A percentile compares a stretch with the other conserved stretches of the same genome.
These are phyloP conservation scores for Frankliniella intonsa DNA, from an alignment of 2,888 invertebrate species.

Conservation along the genomic window DNA sequence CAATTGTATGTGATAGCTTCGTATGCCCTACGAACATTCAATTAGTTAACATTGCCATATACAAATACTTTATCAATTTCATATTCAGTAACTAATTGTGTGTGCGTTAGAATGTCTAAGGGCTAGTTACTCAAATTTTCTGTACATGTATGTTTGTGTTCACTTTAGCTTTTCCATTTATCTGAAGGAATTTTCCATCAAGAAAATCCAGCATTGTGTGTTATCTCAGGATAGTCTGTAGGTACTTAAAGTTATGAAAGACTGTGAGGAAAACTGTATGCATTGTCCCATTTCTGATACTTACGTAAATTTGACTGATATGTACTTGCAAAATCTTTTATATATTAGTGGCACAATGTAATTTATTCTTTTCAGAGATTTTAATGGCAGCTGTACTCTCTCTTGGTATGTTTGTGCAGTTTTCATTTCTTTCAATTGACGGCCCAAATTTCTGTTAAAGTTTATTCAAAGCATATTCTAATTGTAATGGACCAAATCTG, in stretches of 20 bases:
- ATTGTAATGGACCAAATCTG: slow-evolving; percentile 3
- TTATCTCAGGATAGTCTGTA: slow-evolving; percentile 25
- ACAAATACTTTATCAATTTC: slow-evolving; percentile 23
- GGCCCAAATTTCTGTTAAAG: background rate
- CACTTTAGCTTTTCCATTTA: slow-evolving; percentile 23
- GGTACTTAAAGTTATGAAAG: slow-evolving; percentile 25
- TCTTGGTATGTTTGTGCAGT: background rate
- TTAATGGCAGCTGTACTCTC: slow-evolving; percentile 22
- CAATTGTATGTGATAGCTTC: slow-evolving; percentile 23
- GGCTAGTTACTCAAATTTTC: background rate
- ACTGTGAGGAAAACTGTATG: slow-evolving; percentile 22
- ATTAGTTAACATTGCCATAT: slow-evolving; percentile 21
- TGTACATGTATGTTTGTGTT: slow-evolving; percentile 15
- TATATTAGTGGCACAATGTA: slow-evolving; percentile 21
- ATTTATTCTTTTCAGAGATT: slow-evolving; percentile 18
- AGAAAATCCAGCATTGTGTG: slow-evolving; percentile 26
- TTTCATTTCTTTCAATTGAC: background rate
- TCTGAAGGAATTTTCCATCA: slow-evolving; percentile 20
- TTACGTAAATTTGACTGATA: slow-evolving; percentile 25
- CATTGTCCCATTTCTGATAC: slow-evolving; percentile 26
- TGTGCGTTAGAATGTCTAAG: background rate
- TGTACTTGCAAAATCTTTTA: slow-evolving; percentile 18
- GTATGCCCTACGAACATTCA: slow-evolving; percentile 23
- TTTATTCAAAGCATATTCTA: background rate
- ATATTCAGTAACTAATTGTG: slow-evolving; percentile 12